A percentile compares a stretch with the other conserved stretches of the same genome.
Conservation (phyloP, 2,797 vertebrate genomes). For the Channa striata region DNA sequence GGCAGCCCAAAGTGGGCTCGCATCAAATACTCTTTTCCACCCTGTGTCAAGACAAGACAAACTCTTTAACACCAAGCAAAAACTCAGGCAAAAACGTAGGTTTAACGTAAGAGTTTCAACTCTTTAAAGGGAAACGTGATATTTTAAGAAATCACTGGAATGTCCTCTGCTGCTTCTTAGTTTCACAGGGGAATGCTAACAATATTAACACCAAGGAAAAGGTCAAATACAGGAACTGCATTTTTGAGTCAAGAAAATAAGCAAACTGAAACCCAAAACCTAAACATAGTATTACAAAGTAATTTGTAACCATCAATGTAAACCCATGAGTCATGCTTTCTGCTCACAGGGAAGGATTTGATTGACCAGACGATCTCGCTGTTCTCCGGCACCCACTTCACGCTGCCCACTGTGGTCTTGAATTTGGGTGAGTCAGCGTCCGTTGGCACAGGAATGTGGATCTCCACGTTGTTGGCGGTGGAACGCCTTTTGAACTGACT, state of each 20-base stretch:
- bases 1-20: conserved; percentile 97
- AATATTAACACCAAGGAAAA: neutral
- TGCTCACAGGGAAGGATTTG: conserved; percentile 97
- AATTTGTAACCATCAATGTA: conserved; percentile 12
- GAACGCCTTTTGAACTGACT: conserved; percentile 98
- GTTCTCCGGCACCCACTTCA: conserved; percentile 99
- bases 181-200: neutral
- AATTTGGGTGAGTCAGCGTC: conserved; percentile 99
- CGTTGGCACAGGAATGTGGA: conserved; percentile 98
- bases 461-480: conserved; percentile 99
- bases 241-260: neutral
- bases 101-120: neutral
- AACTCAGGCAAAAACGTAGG: neutral
- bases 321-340: conserved; percentile 47
- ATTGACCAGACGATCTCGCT: conserved; percentile 99
- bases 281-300: conserved; percentile 3
- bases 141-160: neutral
- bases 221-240: neutral
- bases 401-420: conserved; percentile 98
- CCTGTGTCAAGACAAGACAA: conserved; percentile 80
- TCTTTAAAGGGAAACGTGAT: neutral
- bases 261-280: neutral
- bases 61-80: conserved; percentile 49
- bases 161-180: neutral
- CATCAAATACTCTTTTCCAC: conserved; percentile 99